These are phyloP conservation scores for Marmota monax DNA, from an alignment of 2,113 vertebrate genomes.

Conservation along the genomic window DNA sequence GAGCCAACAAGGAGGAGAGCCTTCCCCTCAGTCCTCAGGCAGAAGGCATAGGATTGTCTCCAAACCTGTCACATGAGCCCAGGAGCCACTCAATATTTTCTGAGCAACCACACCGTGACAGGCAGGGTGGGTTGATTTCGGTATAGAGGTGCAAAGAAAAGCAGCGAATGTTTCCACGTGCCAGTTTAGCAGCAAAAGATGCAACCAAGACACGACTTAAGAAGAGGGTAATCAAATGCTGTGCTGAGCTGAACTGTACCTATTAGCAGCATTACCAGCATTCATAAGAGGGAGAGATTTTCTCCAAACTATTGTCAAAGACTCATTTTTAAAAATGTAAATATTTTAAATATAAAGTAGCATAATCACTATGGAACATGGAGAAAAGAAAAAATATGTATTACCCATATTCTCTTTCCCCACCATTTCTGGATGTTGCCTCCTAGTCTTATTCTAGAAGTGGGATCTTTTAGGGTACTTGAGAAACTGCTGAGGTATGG, in stretches of 20 bases:
- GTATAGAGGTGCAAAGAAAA: background rate
- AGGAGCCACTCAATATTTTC: background rate
- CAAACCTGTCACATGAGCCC: background rate
- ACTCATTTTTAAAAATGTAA: background rate
- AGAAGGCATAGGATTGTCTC: background rate
- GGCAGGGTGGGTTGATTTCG: background rate
- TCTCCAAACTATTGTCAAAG: conserved; percentile 14
- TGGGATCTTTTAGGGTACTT: background rate
- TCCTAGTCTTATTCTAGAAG: too few species aligned
- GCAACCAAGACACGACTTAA: background rate
- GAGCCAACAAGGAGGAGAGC: background rate
- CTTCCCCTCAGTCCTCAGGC: background rate
- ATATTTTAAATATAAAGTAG: background rate
- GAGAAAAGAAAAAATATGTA: background rate
- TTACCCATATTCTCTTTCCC: background rate
- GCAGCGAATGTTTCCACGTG: background rate
- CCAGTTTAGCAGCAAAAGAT: background rate
- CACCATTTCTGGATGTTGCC: fast-evolving
- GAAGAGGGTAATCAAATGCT: background rate
- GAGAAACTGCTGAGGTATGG: background rate
- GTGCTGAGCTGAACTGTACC: background rate
- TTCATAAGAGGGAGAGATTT: background rate
- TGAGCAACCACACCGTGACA: background rate
- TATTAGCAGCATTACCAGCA: background rate
- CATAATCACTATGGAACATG: background rate